phyloP scores from a whole-genome alignment of 2,797 vertebrate genomes.

The Amniataba percoides region DNA sequence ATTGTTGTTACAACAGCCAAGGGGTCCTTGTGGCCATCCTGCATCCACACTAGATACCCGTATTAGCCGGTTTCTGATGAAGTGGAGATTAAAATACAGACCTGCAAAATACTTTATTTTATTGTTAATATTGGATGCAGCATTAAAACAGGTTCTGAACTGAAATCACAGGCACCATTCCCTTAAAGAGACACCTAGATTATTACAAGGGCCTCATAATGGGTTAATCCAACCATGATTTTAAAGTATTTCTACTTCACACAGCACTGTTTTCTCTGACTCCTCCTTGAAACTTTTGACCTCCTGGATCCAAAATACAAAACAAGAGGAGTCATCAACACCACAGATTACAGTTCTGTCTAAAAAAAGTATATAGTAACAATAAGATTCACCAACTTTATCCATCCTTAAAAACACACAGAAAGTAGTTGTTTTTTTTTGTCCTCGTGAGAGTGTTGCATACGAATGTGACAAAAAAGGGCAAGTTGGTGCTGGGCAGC shows the following conservation, averaged over 20 bases:
- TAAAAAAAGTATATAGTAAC: conserved; percentile 15
- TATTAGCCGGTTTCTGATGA: background rate
- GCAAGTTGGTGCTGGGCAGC: background rate
- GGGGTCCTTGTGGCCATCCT: too few relatives aligned
- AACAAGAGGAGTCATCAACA: background rate
- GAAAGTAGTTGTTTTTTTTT: background rate
- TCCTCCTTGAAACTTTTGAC: conserved; percentile 22
- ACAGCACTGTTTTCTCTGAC: background rate
- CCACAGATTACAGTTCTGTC: conserved; percentile 30
- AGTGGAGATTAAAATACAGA: background rate
- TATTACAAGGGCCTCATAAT: background rate
- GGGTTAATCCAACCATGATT: background rate
- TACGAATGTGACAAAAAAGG: background rate
- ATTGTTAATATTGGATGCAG: background rate
- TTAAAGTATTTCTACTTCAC: background rate
- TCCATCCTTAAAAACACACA: background rate
- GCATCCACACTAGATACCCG: too few relatives aligned
- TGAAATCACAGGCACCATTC: background rate
- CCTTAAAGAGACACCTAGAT: background rate
- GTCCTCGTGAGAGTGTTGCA: background rate
- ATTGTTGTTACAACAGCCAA: too few relatives aligned
- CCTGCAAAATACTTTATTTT: background rate
- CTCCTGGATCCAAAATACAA: conserved; percentile 11
- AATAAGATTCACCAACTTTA: conserved; percentile 10
- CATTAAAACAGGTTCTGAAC: background rate